Percentiles rank a stretch among this genome's conserved stretches.
Evolutionary conservation across 2,797 vertebrate species (phyloP).

Genomic region (Petrocephalus schoutedeni): DNA sequence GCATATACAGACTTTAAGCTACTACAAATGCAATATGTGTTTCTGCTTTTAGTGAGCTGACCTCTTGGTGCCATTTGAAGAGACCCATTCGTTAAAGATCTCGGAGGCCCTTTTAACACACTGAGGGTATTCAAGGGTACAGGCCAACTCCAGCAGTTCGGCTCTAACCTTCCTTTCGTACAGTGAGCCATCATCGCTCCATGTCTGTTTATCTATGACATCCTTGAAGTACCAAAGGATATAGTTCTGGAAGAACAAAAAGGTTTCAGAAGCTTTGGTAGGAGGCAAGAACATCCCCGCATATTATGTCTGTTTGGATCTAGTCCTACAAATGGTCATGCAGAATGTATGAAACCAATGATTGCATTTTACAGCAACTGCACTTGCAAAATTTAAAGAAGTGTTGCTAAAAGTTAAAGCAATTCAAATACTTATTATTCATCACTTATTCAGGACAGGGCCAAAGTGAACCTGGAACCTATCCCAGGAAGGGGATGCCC

Average conservation of each 20-base stretch:
- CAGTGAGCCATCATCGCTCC: slow-evolving; percentile 26
- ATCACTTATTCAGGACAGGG: not conserved
- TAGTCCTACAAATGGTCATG: not conserved
- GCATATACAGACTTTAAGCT: not conserved
- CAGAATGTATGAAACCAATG: not conserved
- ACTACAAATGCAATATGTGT: not conserved
- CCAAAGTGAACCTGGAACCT: not conserved
- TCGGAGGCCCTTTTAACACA: slow-evolving; percentile 17
- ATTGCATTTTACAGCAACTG: not conserved
- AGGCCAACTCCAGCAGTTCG: slow-evolving; percentile 20
- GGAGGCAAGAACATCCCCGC: not conserved
- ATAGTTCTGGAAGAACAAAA: slow-evolving; percentile 22
- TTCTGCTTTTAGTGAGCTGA: not conserved
- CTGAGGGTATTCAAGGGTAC: slow-evolving; percentile 22
- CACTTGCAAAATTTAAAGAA: not conserved
- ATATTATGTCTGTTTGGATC: not conserved
- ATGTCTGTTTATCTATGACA: slow-evolving; percentile 30
- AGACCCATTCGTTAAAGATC: slow-evolving; percentile 22
- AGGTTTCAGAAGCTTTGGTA: not conserved
- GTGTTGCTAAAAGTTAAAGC: not conserved
- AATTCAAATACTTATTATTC: not conserved
- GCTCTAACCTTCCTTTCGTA: slow-evolving; percentile 22
- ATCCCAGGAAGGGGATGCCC: not conserved
- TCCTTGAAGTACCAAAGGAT: slow-evolving; percentile 24
- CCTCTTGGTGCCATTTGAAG: slow-evolving; percentile 22